A percentile compares a stretch with the other conserved stretches of the same genome.
These are phyloP conservation scores for Aphidius gifuensis DNA, from an alignment of 1,140 invertebrate genomes.

Conservation along the genomic window DNA sequence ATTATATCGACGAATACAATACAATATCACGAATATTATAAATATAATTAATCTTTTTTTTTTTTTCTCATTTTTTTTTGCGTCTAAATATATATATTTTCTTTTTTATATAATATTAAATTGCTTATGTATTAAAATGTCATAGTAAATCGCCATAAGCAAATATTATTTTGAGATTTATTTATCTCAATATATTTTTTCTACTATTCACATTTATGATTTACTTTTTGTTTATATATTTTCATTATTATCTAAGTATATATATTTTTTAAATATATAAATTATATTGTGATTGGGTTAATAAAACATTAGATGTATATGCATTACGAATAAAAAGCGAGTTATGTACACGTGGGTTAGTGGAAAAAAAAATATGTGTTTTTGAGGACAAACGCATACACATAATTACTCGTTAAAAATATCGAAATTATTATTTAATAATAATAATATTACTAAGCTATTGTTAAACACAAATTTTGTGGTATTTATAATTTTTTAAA, in stretches of 20 bases:
- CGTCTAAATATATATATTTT: neutral
- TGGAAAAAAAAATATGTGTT: slow-evolving; percentile 42
- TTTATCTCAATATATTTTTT: too few species aligned
- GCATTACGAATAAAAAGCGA: slow-evolving; percentile 56
- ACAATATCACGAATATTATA: neutral
- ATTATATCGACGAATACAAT: slow-evolving; percentile 18
- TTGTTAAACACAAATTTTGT: neutral
- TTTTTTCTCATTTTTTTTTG: neutral
- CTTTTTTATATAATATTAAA: neutral
- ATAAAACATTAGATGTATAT: slow-evolving; percentile 52
- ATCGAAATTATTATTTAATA: neutral
- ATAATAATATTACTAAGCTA: neutral
- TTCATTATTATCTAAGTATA: slow-evolving; percentile 20
- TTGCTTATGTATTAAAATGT: too few species aligned
- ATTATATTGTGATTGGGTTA: slow-evolving; percentile 34
- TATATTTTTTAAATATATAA: slow-evolving; percentile 15
- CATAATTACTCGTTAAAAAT: neutral
- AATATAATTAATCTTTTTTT: too few species aligned
- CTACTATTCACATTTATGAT: too few species aligned
- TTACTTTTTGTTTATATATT: too few species aligned
- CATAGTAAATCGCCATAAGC: too few species aligned
- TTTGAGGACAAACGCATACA: slow-evolving; percentile 13
- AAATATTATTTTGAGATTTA: too few species aligned
- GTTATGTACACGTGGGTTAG: slow-evolving; percentile 56
- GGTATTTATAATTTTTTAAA: neutral